A percentile compares a stretch with the other conserved stretches of the same genome.
These are phyloP conservation scores for Troides aeacus DNA, from an alignment of 2,888 invertebrate genomes.

Conservation along the genomic window DNA sequence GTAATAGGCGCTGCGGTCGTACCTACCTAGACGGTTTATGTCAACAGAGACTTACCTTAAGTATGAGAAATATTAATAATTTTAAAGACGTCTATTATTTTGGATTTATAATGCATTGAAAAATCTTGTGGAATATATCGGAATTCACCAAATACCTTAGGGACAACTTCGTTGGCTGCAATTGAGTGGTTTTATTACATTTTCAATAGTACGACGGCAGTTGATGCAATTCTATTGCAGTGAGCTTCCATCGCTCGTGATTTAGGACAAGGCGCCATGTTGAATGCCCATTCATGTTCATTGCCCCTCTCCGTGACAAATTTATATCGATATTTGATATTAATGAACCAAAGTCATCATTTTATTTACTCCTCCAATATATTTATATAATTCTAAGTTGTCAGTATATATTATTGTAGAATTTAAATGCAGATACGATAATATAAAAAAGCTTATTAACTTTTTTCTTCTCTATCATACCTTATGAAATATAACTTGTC, in stretches of 20 bases:
- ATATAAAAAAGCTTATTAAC: no score
- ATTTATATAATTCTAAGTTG: no score
- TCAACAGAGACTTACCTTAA: no score
- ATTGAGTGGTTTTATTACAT: conserved; percentile 40
- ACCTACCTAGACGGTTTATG: no score
- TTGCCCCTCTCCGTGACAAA: conserved; percentile 34
- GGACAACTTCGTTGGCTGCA: conserved; percentile 28
- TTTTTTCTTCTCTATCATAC: no score
- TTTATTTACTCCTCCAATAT: not conserved
- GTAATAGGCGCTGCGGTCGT: no score
- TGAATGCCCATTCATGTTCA: conserved; percentile 35
- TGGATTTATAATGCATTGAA: not conserved
- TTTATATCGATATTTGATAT: conserved; percentile 28
- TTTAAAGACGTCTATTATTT: no score
- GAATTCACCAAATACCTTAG: conserved; percentile 26
- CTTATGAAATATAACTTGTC: no score
- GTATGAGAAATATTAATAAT: no score
- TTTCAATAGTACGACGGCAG: conserved; percentile 38
- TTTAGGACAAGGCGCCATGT: conserved; percentile 35
- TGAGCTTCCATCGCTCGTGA: conserved; percentile 27
- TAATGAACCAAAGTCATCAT: conserved; percentile 9
- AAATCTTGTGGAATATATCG: conserved; percentile 10
- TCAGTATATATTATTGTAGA: no score
- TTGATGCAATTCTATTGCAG: conserved; percentile 33
- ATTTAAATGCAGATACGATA: no score